phyloP scores from a whole-genome alignment of 2,797 vertebrate species.

The Lepus oiostolus region DNA sequence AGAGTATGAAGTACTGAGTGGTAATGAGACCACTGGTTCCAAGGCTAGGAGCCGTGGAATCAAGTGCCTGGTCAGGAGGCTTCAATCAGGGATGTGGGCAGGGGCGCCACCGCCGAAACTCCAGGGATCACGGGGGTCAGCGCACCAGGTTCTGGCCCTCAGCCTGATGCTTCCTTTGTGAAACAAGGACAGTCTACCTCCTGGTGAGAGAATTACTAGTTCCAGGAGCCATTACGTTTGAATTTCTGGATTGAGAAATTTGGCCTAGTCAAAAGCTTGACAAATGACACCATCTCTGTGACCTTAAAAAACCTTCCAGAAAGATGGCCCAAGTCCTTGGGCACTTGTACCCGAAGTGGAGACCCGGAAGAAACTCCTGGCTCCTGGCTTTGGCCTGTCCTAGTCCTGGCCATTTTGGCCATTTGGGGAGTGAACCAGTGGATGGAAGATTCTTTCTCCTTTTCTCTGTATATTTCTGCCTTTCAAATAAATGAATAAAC shows the following conservation, averaged over 20 bases:
- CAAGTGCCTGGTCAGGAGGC: not conserved
- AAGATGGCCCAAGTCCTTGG: too few relatives aligned
- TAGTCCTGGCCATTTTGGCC: too few relatives aligned
- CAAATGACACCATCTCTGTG: not conserved
- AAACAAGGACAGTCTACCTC: not conserved
- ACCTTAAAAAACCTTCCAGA: not conserved
- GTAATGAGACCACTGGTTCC: not conserved
- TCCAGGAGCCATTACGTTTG: not conserved
- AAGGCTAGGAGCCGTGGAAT: not conserved
- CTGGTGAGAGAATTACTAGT: not conserved
- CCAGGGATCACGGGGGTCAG: not conserved
- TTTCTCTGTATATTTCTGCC: too few relatives aligned
- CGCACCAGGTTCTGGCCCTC: not conserved
- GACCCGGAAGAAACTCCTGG: too few relatives aligned
- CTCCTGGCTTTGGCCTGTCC: too few relatives aligned
- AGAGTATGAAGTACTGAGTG: not conserved
- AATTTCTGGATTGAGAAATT: slow-evolving; percentile 31
- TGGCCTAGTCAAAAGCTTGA: not conserved
- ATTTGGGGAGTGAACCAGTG: too few relatives aligned
- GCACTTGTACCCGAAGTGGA: too few relatives aligned
- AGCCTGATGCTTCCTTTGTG: not conserved
- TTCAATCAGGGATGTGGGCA: not conserved
- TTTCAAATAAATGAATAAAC: too few relatives aligned
- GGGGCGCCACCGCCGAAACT: not conserved
- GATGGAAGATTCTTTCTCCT: too few relatives aligned